Base-by-base conservation (phyloP, 30 jellyfish, hydroid and myxozoan genomes). In the Hydractinia echinata region DNA sequence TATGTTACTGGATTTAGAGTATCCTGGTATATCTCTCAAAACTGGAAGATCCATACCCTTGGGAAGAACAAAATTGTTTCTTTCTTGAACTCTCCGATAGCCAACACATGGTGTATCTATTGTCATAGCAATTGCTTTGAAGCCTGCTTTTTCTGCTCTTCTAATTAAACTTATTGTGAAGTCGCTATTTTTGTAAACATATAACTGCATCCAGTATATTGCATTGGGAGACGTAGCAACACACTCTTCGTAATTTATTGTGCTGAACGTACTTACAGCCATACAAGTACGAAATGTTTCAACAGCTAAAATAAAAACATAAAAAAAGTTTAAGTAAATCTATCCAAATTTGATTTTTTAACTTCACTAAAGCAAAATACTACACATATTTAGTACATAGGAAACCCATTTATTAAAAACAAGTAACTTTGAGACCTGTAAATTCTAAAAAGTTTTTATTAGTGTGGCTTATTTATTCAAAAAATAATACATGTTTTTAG, bases 101-200 rank as follows among this genome's bases (percentile, higher is more conserved):
- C 88, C 77, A 9, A 91, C 15, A 6, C 85, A 84, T 52, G 74
- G 86, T 14, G 97, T 79, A 85, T 93, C 99, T 13, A 93, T 94
- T 11, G 99, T 93, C 49, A 93, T 55, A 30, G 85, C 84, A 69
- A 93, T 73, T 13, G 99, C 99, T 73, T 93, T 93, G 70, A 77
- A 93, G 55, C 96, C 99, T 61, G 81, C 76, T 18, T 53, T 51
- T 69, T 87, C 96, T 51, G 99, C 99, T 87, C 96, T 85, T 55
- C 84, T 82, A 21, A 93, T 79, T 61, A 93, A 81, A 11, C 82
- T 69, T n/a, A 44, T 18, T 4, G 96, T 77, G 62, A 93, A 66
- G 10, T 81, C 82, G 62, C 81, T 81, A 67, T 87, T 90, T 53
- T 84, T 87, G 87, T 88, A 93, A 55, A 93, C 74, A 64, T 93